Base-by-base conservation (phyloP, 2,888 invertebrate genomes). In the Sarcophaga carnaria region DNA sequence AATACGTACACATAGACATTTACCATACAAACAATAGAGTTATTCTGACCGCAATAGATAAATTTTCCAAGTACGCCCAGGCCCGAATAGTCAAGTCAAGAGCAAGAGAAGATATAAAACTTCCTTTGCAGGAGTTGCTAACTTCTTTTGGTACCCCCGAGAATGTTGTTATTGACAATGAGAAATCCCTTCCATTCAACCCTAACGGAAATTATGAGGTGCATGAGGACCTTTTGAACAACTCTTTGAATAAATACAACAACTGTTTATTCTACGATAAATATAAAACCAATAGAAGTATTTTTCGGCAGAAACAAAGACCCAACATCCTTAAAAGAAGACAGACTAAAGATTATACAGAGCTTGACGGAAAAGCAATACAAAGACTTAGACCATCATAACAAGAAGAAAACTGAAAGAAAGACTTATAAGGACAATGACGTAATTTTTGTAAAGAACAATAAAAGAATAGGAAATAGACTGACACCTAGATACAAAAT, bases 131-230 rank as follows among this genome's bases (percentile, higher is more conserved):
- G 4, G 74, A 89, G 59, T 20, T 89, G 0, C 25, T 87, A 8
- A 83, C 87, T 12, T 64, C 67, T 27, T 88, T 85, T 47, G 80
- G 86, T 12, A 75, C 83, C 27, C 88, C 89, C 5, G 70, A 87
- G 59, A 11, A 62, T 49, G 37, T 89, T 4, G 81, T 89, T 5
- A 82, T 87, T 27, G 89, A 89, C 60, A 89, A 87, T 11, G 89
- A 89, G 75, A 87, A 80, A 63, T 82, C 88, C 0, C 25, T 85
- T 89, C 17, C 89, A 88, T 62, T 89, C 89, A 0, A 89, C 88
- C 1, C 27, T 87, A 0, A 71, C 85, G 0, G 88, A 89, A 70
- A 89, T 89, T 10, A 84, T 88, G 83, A 71, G 89, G 12, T 89
- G 88, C n/a, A 60, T 88, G n/a, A 14, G 17, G 77, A 83, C 66